Conservation (phyloP, 2,113 vertebrate species). For the Coptodon rendalli region DNA sequence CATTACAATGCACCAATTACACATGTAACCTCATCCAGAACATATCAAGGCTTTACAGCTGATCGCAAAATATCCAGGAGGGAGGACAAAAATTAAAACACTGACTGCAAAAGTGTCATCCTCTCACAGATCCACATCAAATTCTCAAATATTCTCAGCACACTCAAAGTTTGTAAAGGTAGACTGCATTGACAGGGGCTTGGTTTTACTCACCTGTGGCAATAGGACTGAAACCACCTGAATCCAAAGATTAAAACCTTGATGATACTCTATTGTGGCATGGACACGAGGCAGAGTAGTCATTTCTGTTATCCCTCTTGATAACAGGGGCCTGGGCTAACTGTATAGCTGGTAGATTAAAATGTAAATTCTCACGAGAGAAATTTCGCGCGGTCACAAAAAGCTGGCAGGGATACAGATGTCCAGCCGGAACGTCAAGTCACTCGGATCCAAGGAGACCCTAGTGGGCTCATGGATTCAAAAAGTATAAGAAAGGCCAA, state of each 20-base stretch:
- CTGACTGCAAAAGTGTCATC: neutral
- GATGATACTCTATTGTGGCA: neutral
- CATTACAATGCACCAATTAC: neutral
- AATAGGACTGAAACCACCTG: neutral
- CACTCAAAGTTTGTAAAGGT: neutral
- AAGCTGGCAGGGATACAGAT: neutral
- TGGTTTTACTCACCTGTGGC: neutral
- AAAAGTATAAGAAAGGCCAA: neutral
- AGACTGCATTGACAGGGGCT: neutral
- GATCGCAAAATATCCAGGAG: neutral
- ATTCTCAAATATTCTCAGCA: neutral
- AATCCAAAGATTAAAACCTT: neutral
- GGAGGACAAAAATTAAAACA: neutral
- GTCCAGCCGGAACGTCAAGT: neutral
- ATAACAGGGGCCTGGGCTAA: neutral
- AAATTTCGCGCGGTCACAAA: fast-evolving
- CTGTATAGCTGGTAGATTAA: neutral
- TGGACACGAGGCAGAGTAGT: fast-evolving
- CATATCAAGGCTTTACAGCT: neutral
- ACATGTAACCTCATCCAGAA: fast-evolving
- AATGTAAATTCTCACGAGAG: neutral
- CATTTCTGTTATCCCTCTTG: neutral
- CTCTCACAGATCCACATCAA: neutral
- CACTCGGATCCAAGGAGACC: neutral
- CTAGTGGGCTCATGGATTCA: neutral